Conservation (phyloP, 2,113 vertebrate genomes). For the Melanerpes aurifrons region DNA sequence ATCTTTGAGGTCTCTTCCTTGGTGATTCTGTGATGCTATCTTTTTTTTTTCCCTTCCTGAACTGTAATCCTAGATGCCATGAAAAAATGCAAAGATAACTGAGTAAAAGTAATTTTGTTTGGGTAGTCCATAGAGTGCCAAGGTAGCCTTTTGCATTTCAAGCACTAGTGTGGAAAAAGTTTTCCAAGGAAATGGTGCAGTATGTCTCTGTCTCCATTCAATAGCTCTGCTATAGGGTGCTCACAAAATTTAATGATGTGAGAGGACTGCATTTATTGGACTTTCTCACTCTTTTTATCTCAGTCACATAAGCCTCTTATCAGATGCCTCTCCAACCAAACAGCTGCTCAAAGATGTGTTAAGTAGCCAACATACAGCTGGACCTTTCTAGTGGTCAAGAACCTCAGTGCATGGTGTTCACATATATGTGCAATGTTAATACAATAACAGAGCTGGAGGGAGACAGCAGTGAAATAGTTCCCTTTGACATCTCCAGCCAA, state of each 20-base stretch:
- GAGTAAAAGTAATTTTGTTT: background rate
- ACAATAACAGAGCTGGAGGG: background rate
- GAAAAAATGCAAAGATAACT: background rate
- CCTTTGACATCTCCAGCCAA: background rate
- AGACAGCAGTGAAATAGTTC: background rate
- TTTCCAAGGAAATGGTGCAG: background rate
- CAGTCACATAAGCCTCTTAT: conserved; percentile 17
- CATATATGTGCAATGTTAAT: background rate
- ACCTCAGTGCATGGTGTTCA: accelerated
- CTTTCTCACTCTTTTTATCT: conserved; percentile 26
- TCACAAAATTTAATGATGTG: background rate
- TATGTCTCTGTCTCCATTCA: background rate
- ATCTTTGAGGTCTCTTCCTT: no score
- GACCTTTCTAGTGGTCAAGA: background rate
- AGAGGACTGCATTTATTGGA: background rate
- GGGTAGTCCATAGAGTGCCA: background rate
- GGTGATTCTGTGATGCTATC: no score
- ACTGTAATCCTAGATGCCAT: background rate
- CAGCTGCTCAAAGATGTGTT: background rate
- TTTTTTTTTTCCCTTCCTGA: background rate
- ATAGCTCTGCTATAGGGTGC: background rate
- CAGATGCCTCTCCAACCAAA: background rate
- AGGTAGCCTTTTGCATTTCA: background rate
- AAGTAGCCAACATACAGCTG: background rate
- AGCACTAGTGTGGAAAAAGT: background rate